Base-by-base conservation (phyloP, 2,888 invertebrate genomes). In the Melitaea athalia region DNA sequence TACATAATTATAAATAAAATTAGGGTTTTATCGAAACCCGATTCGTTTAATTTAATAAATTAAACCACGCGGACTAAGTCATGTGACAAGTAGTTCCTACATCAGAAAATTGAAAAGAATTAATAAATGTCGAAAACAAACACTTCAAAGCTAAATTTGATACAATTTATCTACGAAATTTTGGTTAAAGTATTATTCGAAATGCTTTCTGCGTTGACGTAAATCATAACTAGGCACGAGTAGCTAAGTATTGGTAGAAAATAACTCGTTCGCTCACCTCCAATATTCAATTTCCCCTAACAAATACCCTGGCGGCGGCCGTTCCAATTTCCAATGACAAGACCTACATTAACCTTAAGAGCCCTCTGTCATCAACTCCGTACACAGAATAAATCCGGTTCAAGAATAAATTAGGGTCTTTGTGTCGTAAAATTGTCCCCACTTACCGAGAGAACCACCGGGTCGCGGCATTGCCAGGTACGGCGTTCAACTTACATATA, bases 381-480 rank as follows among this genome's bases (percentile, higher is more conserved):
- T 85, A 85, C 84, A 82, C 84, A 86, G 85, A 89, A 89, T 90
- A 87, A 89, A 88, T 88, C 85, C 84, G 82, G 83, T 88, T 88
- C 86, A 88, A 87, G 89, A 91, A 90, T 91, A 90, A 91, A 91
- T 91, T 91, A 91, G 89, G 85, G 87, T 85, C 85, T 88, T 90
- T 88, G 86, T 89, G 87, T 81, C 84, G 82, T 80, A 82, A 82
- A 87, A 88, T 86, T 79, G 84, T 81, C 79, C 81, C 79, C 82
- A 77, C 77, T 78, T 79, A 71, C 65, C 68, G 38, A 63, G 59
- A 65, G 65, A 63, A 66, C 76, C 76, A 45, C 24, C 67, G 64
- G 67, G 64, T 64, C 67, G 63, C 63, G 59, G 65, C 55, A 68
- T 63, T 43, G 77, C 79, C 79, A 80, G 80, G 80, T 80, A 80